These are phyloP conservation scores for Leptinotarsa texana DNA, from an alignment of 1,140 invertebrate species.

Conservation along the genomic window DNA sequence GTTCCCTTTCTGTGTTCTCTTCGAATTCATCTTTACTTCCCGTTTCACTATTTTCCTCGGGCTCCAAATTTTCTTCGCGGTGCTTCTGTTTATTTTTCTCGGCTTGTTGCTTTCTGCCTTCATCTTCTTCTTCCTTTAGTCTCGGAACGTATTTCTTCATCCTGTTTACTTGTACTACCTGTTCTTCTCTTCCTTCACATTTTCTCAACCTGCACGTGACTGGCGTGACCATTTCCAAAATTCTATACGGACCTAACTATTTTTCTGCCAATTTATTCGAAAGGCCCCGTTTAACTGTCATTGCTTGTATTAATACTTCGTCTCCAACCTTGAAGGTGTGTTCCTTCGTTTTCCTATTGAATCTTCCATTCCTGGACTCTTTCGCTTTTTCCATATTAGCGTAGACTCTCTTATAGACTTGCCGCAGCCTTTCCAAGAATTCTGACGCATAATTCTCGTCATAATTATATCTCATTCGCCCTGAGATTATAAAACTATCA, in stretches of 20 bases:
- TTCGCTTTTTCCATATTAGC: background rate
- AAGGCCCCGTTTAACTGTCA: background rate
- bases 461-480: slow-evolving; percentile 5
- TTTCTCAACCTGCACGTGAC: background rate
- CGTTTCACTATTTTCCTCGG: background rate
- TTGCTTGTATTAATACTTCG: background rate
- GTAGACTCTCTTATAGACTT: slow-evolving; percentile 8
- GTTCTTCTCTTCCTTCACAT: slow-evolving; percentile 4
- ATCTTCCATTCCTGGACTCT: background rate
- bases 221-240: background rate
- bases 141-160: background rate
- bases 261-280: background rate
- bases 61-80: background rate
- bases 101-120: background rate
- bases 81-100: background rate
- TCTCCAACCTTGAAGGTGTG: background rate
- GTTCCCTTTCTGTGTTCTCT: background rate
- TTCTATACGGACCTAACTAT: background rate
- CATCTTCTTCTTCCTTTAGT: background rate
- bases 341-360: slow-evolving; percentile 13
- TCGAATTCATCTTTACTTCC: background rate
- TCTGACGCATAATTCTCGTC: slow-evolving; percentile 14
- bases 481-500: slow-evolving; percentile 1
- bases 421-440: background rate
- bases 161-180: slow-evolving; percentile 17